Conservation (phyloP, 1,140 invertebrate species). For the Dendroctonus valens region DNA sequence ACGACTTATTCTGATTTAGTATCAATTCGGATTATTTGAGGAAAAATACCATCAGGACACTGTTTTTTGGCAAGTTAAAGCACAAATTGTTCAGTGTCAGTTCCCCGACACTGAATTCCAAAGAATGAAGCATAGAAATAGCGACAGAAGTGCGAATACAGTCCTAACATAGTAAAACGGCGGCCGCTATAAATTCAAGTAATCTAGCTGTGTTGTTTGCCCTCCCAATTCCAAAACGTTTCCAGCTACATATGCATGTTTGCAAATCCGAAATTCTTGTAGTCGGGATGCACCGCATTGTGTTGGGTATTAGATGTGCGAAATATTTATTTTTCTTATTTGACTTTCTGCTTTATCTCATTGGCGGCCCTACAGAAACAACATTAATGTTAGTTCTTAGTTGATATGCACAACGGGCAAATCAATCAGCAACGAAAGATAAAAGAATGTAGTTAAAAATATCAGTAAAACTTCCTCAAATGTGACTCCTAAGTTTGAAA, state of each 20-base stretch:
- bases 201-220: slow-evolving; percentile 27
- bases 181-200: slow-evolving; percentile 31
- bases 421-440: background rate
- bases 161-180: slow-evolving; percentile 4
- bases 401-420: background rate
- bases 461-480: background rate
- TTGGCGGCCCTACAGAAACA: background rate
- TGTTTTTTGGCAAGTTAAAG: background rate
- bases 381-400: background rate
- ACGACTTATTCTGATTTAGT: no score
- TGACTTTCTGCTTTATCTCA: no score
- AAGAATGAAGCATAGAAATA: slow-evolving; percentile 2
- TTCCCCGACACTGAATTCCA: background rate
- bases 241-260: slow-evolving; percentile 27
- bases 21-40: no score
- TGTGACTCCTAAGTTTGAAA: background rate
- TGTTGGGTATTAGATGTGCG: slow-evolving; percentile 19
- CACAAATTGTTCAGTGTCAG: no score
- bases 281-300: slow-evolving; percentile 18
- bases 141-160: background rate
- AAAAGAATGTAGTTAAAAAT: background rate
- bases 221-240: slow-evolving; percentile 16
- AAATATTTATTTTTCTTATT: slow-evolving; percentile 8
- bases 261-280: slow-evolving; percentile 30
- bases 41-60: background rate